These are phyloP conservation scores for Chaetops frenatus DNA, from an alignment of 2,113 vertebrate genomes.

Conservation along the genomic window DNA sequence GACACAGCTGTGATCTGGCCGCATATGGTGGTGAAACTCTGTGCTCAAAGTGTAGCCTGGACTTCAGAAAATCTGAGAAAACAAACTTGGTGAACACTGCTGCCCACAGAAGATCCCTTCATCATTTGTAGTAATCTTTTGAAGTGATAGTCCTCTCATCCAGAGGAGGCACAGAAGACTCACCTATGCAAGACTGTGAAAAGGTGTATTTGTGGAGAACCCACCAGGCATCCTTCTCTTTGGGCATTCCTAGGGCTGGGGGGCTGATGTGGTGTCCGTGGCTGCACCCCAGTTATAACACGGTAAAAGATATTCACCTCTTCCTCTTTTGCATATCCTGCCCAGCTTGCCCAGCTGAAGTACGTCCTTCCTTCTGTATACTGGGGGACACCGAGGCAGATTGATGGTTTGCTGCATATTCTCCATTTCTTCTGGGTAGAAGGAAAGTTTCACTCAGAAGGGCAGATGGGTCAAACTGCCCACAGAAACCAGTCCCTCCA, in stretches of 20 bases:
- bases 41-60: neutral
- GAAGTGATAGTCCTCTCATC: neutral
- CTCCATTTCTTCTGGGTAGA: neutral
- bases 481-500: neutral
- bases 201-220: neutral
- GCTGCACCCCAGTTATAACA: neutral
- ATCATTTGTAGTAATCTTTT: fast-evolving
- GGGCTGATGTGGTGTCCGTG: neutral
- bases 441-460: neutral
- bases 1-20: neutral
- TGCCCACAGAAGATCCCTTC: neutral
- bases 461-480: neutral
- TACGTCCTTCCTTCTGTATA: neutral
- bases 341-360: neutral
- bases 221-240: neutral
- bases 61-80: neutral
- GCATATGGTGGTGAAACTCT: fast-evolving
- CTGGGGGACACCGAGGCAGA: fast-evolving
- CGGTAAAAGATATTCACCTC: neutral
- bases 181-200: neutral
- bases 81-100: neutral
- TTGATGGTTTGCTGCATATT: neutral
- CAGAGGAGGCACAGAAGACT: neutral
- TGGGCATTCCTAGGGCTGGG: neutral
- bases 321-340: neutral